Evolutionary conservation across 2,888 invertebrate genomes (phyloP).

Genomic region (Drosophila robusta): DNA sequence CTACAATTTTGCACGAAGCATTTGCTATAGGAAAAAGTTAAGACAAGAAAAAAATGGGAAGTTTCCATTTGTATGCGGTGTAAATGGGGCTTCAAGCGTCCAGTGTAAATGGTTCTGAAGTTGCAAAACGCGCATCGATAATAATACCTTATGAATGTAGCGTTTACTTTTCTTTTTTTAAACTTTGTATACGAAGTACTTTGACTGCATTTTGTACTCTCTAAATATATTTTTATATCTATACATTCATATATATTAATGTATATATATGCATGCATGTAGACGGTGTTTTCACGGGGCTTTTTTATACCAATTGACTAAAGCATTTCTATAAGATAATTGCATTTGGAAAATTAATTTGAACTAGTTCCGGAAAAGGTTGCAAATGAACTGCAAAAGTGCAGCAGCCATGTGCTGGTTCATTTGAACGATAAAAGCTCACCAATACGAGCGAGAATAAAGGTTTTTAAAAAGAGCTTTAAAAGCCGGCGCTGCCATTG

Average conservation of each 20-base stretch:
- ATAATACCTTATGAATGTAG: background rate
- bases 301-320: background rate
- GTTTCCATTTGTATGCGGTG: background rate
- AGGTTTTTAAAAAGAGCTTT: no score
- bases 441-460: no score
- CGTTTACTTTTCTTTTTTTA: background rate
- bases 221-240: conserved; percentile 5
- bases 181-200: conserved; percentile 31
- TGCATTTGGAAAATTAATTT: background rate
- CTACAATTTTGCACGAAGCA: conserved; percentile 22
- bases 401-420: background rate
- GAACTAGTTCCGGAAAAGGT: background rate
- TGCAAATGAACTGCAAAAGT: background rate
- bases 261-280: conserved; percentile 1
- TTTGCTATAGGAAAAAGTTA: conserved; percentile 9
- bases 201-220: conserved; percentile 22
- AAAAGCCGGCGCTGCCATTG: no score
- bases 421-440: background rate
- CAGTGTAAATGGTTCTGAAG: conserved; percentile 16
- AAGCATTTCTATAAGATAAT: background rate
- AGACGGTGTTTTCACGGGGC: background rate
- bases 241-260: conserved; percentile 3
- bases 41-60: background rate
- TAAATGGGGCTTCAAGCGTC: conserved; percentile 3
- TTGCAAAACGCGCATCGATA: conserved; percentile 14